Evolutionary conservation across 2,797 vertebrate species (phyloP).

Genomic region (Sebastes trivittatus): DNA sequence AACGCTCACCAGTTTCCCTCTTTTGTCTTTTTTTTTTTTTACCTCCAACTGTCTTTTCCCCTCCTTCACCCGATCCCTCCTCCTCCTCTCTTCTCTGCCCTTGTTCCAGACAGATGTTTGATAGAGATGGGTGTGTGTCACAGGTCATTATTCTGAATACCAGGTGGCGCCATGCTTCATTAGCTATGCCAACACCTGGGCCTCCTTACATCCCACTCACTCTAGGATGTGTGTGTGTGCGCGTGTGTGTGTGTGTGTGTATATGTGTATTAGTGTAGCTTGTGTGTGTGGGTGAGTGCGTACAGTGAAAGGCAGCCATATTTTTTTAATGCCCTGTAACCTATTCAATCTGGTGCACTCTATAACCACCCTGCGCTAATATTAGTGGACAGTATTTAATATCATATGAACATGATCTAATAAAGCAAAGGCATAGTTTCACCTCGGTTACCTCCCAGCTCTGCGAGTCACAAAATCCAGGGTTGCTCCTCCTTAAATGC

Average conservation of each 20-base stretch:
- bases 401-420: slow-evolving; percentile 52
- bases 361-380: slow-evolving; percentile 45
- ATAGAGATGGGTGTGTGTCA: slow-evolving; percentile 81
- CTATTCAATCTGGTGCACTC: slow-evolving; percentile 57
- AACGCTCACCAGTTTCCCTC: neutral
- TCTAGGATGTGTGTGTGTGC: slow-evolving; percentile 56
- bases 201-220: slow-evolving; percentile 77
- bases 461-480: neutral
- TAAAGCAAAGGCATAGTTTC: slow-evolving; percentile 44
- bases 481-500: neutral
- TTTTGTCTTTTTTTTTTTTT: neutral
- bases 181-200: slow-evolving; percentile 84
- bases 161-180: slow-evolving; percentile 83
- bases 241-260: slow-evolving; percentile 45
- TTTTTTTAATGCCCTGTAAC: slow-evolving; percentile 61
- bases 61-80: slow-evolving; percentile 11
- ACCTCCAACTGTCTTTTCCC: slow-evolving; percentile 9
- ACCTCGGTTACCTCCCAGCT: neutral
- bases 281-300: slow-evolving; percentile 27
- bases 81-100: slow-evolving; percentile 63
- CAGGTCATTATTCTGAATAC: slow-evolving; percentile 85
- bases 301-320: slow-evolving; percentile 42
- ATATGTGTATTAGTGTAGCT: neutral
- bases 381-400: slow-evolving; percentile 59
- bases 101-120: slow-evolving; percentile 83